Evolutionary conservation across 2,797 vertebrate species (phyloP).

Genomic region (Glyptemys insculpta): DNA sequence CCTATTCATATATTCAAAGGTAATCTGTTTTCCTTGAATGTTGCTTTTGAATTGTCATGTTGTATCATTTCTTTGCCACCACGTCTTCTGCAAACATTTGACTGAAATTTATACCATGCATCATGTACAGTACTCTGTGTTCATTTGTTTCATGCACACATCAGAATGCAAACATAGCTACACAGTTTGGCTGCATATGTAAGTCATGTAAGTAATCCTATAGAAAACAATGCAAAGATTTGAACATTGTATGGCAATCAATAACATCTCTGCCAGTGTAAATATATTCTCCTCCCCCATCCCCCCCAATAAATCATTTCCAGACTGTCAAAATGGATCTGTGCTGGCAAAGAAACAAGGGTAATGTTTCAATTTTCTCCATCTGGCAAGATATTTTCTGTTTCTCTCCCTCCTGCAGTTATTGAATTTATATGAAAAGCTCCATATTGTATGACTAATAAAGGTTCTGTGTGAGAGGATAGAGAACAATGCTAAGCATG

Average conservation of each 20-base stretch:
- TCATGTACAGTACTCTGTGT: slow-evolving; percentile 52
- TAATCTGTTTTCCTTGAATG: slow-evolving; percentile 70
- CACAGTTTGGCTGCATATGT: slow-evolving; percentile 69
- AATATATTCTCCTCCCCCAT: slow-evolving; percentile 71
- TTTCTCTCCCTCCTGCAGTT: slow-evolving; percentile 74
- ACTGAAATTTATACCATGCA: slow-evolving; percentile 76
- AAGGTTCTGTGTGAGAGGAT: slow-evolving; percentile 59
- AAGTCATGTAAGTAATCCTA: slow-evolving; percentile 76
- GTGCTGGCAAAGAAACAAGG: slow-evolving; percentile 84
- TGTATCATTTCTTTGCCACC: slow-evolving; percentile 62
- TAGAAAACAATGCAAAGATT: slow-evolving; percentile 82
- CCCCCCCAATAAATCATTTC: slow-evolving; percentile 82
- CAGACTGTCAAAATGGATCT: slow-evolving; percentile 86
- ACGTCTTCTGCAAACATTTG: slow-evolving; percentile 67
- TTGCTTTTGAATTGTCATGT: slow-evolving; percentile 66
- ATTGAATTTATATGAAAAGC: slow-evolving; percentile 81
- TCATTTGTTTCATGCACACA: slow-evolving; percentile 78
- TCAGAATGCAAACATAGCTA: slow-evolving; percentile 73
- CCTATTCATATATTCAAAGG: slow-evolving; percentile 73
- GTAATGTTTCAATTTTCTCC: slow-evolving; percentile 85
- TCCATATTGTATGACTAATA: slow-evolving; percentile 72
- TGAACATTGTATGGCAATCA: slow-evolving; percentile 79
- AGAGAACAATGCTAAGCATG: slow-evolving; percentile 57
- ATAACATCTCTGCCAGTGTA: slow-evolving; percentile 78
- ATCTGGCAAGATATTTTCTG: slow-evolving; percentile 85